Evolutionary conservation across 2,888 invertebrate genomes (phyloP).

Genomic region (Torymus aiolomorphi): DNA sequence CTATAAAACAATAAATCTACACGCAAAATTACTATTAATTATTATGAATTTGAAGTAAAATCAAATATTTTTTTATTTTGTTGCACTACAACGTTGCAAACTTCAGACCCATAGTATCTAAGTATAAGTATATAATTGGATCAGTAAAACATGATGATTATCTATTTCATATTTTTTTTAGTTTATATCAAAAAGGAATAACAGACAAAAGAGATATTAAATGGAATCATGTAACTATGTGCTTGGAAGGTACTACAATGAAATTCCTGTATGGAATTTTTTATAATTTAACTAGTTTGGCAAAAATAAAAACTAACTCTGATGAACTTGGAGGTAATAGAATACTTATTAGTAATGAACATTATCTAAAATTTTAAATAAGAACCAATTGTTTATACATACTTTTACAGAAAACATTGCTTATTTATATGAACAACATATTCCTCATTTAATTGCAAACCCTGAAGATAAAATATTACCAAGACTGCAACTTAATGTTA

Average conservation of each 20-base stretch:
- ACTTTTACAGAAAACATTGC: conserved; percentile 24
- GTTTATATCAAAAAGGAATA: conserved; percentile 59
- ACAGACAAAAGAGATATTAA: conserved; percentile 61
- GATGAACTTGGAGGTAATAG: conserved; percentile 55
- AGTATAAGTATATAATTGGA: not conserved
- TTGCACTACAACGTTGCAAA: too few species aligned
- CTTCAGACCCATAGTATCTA: too few species aligned
- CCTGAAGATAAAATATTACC: conserved; percentile 30
- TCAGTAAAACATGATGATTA: conserved; percentile 1
- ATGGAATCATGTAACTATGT: conserved; percentile 63
- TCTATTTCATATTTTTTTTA: not conserved
- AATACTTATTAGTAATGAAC: not conserved
- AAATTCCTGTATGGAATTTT: conserved; percentile 62
- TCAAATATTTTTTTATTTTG: too few species aligned
- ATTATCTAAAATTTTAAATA: not conserved
- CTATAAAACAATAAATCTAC: too few species aligned
- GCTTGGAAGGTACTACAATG: conserved; percentile 68
- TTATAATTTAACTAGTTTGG: conserved; percentile 53
- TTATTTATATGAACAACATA: conserved; percentile 28
- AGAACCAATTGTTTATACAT: not conserved
- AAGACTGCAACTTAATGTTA: conserved; percentile 20
- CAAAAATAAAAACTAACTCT: conserved; percentile 16
- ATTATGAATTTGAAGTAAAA: too few species aligned
- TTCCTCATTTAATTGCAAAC: conserved; percentile 13
- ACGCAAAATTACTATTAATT: too few species aligned